Percentiles rank a stretch among this genome's conserved stretches.
Conservation (phyloP, 2,113 vertebrate species). For the Ptilonorhynchus violaceus region DNA sequence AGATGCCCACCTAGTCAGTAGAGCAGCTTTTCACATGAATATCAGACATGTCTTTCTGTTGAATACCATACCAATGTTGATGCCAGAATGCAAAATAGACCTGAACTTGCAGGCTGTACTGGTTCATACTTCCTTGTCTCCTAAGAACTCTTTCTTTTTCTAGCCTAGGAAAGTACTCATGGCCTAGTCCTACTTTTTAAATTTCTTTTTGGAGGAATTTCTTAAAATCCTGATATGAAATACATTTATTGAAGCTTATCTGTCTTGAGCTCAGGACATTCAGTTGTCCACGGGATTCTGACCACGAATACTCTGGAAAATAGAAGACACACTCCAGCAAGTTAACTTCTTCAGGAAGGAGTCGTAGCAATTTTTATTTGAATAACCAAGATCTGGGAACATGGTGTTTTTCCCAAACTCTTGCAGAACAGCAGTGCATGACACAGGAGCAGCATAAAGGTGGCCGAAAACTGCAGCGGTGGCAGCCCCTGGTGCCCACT, state of each 20-base stretch:
- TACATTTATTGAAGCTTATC: neutral
- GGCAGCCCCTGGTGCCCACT: neutral
- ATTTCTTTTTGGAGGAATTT: neutral
- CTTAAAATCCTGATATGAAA: neutral
- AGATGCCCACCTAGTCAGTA: neutral
- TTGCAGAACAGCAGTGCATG: neutral
- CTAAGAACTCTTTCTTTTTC: neutral
- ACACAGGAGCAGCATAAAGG: neutral
- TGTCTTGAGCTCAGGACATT: neutral
- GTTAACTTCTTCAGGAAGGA: neutral
- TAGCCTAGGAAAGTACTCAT: neutral
- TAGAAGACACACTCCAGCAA: neutral
- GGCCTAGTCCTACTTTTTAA: neutral
- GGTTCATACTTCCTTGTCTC: neutral
- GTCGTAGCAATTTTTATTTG: neutral
- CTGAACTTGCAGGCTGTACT: neutral
- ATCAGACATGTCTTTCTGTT: neutral
- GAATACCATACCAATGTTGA: neutral
- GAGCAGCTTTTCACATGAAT: neutral
- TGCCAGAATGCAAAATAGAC: neutral
- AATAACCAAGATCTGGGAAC: neutral
- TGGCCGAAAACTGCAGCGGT: neutral
- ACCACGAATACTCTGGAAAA: neutral
- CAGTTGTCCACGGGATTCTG: neutral
- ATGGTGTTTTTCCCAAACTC: neutral